Evolutionary conservation across 2,888 invertebrate genomes (phyloP).

Genomic region (Nemapogon koenigi): DNA sequence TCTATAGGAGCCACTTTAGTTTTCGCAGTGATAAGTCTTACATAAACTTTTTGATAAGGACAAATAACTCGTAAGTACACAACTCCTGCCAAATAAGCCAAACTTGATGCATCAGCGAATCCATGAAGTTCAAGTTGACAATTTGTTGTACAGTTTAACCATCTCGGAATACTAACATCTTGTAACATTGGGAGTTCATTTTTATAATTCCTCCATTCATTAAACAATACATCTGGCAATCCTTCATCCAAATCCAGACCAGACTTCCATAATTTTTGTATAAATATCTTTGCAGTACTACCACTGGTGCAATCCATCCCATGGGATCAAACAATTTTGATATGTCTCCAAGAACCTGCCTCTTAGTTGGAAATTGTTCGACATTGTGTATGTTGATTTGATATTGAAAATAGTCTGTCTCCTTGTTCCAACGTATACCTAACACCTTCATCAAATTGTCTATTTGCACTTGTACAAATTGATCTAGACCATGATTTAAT

Average conservation of each 20-base stretch:
- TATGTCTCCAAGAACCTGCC: constrained; percentile 19
- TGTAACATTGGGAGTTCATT: constrained; percentile 10
- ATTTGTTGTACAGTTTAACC: constrained; percentile 8
- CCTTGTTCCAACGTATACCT: constrained; percentile 21
- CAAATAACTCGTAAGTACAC: constrained; percentile 15
- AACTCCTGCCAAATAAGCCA: constrained; percentile 16
- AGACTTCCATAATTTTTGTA: constrained; percentile 18
- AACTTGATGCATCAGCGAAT: constrained; percentile 17
- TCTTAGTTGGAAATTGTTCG: constrained; percentile 15
- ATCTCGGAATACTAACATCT: constrained; percentile 15
- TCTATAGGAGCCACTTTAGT: constrained; percentile 18
- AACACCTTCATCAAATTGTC: constrained; percentile 18
- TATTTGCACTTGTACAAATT: constrained; percentile 11
- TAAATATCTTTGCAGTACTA: constrained; percentile 16
- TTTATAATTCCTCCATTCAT: constrained; percentile 14
- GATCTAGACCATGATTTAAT: not conserved
- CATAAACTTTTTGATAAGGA: not conserved
- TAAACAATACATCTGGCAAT: constrained; percentile 9
- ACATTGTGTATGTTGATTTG: constrained; percentile 12
- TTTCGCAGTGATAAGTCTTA: constrained; percentile 16
- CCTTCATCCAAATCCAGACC: constrained; percentile 17
- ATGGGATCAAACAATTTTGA: constrained; percentile 21
- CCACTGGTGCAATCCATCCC: constrained; percentile 20
- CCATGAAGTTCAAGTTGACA: constrained; percentile 15
- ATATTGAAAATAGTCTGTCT: constrained; percentile 18